Conservation (phyloP, 2,888 invertebrate species). For the Dioctria linearis region DNA sequence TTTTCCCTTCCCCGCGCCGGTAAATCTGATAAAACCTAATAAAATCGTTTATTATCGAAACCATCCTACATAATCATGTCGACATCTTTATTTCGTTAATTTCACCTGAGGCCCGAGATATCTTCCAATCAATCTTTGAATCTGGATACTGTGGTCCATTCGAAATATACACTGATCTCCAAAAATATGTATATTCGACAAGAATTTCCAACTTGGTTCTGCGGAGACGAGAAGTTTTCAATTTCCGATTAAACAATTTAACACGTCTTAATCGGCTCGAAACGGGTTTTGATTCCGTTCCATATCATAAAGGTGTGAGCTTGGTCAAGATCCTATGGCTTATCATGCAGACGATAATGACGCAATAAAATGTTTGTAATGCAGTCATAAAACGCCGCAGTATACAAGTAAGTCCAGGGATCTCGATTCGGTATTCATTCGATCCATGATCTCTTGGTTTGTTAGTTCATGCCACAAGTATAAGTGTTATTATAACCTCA, state of each 20-base stretch:
- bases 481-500: neutral
- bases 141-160: neutral
- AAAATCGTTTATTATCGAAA: neutral
- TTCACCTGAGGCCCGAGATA: constrained; percentile 8
- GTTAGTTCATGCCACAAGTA: neutral
- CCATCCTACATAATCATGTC: constrained; percentile 7
- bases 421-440: constrained; percentile 9
- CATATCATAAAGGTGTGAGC: constrained; percentile 1
- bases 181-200: constrained; percentile 3
- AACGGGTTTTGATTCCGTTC: constrained; percentile 20
- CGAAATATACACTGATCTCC: neutral
- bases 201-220: neutral
- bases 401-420: constrained; percentile 35
- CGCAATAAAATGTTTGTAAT: constrained; percentile 48
- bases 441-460: neutral
- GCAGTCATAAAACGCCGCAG: constrained; percentile 24
- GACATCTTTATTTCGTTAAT: neutral
- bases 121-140: neutral
- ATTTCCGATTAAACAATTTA: constrained; percentile 50
- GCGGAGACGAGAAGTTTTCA: constrained; percentile 18
- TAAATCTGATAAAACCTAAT: neutral
- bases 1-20: neutral
- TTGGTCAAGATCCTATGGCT: constrained; percentile 21
- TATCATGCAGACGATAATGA: constrained; percentile 42
- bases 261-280: constrained; percentile 51